Evolutionary conservation across 2,797 vertebrate species (phyloP).

Genomic region (Alcedo atthis): DNA sequence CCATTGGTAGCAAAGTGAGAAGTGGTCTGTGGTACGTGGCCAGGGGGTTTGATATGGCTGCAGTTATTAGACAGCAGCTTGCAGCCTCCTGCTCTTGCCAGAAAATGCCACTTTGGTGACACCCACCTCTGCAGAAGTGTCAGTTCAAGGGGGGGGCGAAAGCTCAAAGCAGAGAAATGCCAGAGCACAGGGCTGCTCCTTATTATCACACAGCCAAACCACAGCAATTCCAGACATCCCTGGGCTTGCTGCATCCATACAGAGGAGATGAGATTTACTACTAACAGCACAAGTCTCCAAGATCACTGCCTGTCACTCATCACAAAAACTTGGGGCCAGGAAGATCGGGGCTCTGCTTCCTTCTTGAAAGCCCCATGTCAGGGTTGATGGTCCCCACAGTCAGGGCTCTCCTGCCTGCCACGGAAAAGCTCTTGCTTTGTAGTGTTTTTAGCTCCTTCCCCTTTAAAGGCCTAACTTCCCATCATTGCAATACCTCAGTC

Average conservation of each 20-base stretch:
- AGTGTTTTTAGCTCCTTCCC: background rate
- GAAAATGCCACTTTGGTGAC: background rate
- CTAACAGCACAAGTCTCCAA: background rate
- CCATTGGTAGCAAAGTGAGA: rapidly evolving
- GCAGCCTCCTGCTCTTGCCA: background rate
- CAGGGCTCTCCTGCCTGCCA: rapidly evolving
- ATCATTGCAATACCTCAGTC: background rate
- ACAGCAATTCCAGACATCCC: background rate
- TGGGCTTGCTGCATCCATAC: background rate
- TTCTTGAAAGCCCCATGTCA: background rate
- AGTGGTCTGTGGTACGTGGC: background rate
- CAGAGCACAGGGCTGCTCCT: background rate
- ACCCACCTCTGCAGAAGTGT: background rate
- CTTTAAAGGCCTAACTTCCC: background rate
- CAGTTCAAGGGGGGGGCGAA: background rate
- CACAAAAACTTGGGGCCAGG: background rate
- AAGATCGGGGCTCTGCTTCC: background rate
- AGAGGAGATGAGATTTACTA: background rate
- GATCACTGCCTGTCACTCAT: background rate
- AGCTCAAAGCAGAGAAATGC: background rate
- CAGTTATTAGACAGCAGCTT: background rate
- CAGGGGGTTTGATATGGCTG: rapidly evolving
- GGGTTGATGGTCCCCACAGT: background rate
- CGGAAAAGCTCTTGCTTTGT: background rate
- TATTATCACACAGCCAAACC: background rate